Conservation (phyloP, 2,888 invertebrate species). For the Chloroclystis v-ata region DNA sequence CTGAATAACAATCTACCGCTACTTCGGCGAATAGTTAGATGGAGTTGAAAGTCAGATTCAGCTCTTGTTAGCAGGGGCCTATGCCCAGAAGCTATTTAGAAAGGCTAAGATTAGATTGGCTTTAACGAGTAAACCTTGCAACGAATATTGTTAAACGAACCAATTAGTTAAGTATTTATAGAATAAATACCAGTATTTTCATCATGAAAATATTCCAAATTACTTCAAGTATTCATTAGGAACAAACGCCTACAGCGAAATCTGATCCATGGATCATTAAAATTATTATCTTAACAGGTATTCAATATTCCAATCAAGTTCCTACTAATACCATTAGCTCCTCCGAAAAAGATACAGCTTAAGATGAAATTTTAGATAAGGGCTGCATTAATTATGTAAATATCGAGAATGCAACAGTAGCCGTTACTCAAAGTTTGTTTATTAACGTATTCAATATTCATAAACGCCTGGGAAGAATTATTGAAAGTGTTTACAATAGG, state of each 20-base stretch:
- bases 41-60: too few species aligned
- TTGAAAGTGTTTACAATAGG: constrained; percentile 24
- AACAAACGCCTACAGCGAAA: constrained; percentile 19
- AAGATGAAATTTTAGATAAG: constrained; percentile 30
- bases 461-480: constrained; percentile 30
- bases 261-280: constrained; percentile 19
- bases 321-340: constrained; percentile 17
- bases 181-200: background rate
- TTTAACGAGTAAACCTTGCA: background rate
- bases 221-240: constrained; percentile 11
- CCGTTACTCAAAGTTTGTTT: constrained; percentile 32
- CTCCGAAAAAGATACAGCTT: constrained; percentile 18
- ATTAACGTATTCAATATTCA: constrained; percentile 29
- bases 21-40: too few species aligned
- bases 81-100: too few species aligned
- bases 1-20: too few species aligned
- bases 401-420: constrained; percentile 29
- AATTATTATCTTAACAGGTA: constrained; percentile 22
- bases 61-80: too few species aligned
- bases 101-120: too few species aligned
- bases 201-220: constrained; percentile 3
- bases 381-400: constrained; percentile 31
- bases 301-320: constrained; percentile 23
- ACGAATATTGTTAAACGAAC: too few species aligned
- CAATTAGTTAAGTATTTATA: background rate